Evolutionary conservation across 1,140 invertebrate species (phyloP).

Genomic region (Lutraria rhynchaena): DNA sequence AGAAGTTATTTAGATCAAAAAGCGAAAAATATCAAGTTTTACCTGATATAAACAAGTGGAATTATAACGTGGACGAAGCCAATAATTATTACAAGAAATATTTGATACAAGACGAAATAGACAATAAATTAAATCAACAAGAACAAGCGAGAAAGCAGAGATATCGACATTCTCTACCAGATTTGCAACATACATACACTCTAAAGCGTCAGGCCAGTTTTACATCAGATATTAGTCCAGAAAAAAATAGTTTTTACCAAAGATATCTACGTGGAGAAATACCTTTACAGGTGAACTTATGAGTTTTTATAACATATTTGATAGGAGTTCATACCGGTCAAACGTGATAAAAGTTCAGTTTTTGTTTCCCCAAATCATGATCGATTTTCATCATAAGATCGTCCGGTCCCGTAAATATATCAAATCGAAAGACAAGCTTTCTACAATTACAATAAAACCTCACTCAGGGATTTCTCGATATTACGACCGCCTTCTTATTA

Average conservation of each 20-base stretch:
- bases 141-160: background rate
- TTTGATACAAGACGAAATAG: conserved; percentile 47
- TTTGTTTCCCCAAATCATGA: no score
- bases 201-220: conserved; percentile 25
- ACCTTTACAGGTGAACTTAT: conserved; percentile 1
- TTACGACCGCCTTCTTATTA: no score
- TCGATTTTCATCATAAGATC: no score
- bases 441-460: no score
- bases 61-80: conserved; percentile 35
- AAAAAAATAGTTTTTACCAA: conserved; percentile 3
- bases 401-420: no score
- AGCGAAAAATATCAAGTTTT: conserved; percentile 30
- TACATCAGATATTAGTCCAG: conserved; percentile 27
- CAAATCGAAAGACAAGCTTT: no score
- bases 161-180: conserved; percentile 16
- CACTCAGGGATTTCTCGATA: no score
- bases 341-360: no score
- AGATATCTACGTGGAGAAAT: background rate
- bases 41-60: conserved; percentile 19
- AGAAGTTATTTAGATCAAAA: background rate
- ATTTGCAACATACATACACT: background rate
- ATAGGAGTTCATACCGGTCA: no score
- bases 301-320: no score
- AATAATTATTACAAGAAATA: conserved; percentile 48
- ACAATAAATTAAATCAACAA: background rate